Base-by-base conservation (phyloP, 2,113 vertebrate species). In the Camelus bactrianus region DNA sequence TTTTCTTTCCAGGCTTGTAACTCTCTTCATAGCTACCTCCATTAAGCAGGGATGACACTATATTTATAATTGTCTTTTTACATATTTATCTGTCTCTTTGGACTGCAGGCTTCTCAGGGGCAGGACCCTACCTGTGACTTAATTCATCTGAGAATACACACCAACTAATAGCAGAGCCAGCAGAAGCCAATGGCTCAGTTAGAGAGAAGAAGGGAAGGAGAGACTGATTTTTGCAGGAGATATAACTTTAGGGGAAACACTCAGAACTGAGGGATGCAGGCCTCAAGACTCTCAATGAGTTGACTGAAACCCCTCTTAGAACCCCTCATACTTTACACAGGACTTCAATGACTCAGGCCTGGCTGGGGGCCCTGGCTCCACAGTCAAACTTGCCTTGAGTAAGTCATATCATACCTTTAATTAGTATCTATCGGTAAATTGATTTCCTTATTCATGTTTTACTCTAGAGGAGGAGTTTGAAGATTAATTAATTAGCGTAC, bases 401-500 rank as follows among this genome's bases (percentile, higher is more conserved):
- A 73, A 73, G 5, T 50, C 80, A 67, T 10, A 73, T 62, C 1
- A 26, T 54, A 54, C 60, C 46, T 56, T 64, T 70, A 54, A 48
- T 76, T 94, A 48, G 17, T 60, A 60, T 88, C 32, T 76, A 24
- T 70, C 89, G 86, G 89, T 82, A 96, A 96, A 89, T 94, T 20
- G 26, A 96, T 79, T 75, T 95, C 50, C 32, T 95, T 69, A 91
- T 90, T 95, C 86, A 91, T 89, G 70, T 69, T 69, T n/a, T 69
- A 56, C 87, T 84, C 56, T 52, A 72, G 6, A 32, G 6, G 35
- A n/a, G 3, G 46, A 76, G 11, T 82, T 64, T 84, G 42, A 96
- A 93, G 89, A 94, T 96, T 95, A 97, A 94, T 95, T 97, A 94
- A 95, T 97, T 95, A 91, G 91, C 83, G 46, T 72, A 85, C 88